Base-by-base conservation (phyloP, 2,888 invertebrate genomes). In the Ypsolopha sequella region DNA sequence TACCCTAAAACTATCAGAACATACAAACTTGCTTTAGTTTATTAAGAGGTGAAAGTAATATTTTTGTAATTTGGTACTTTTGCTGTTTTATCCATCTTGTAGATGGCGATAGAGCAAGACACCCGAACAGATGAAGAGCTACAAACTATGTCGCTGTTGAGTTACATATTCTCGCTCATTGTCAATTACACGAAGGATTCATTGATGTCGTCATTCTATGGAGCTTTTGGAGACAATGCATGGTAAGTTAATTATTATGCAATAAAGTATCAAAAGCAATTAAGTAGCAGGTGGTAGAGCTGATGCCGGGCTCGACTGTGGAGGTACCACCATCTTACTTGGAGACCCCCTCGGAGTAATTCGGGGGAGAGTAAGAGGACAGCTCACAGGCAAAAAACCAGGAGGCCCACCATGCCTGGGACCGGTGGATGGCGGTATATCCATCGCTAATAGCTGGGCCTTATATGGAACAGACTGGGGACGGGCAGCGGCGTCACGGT, bases 171-270 rank as follows among this genome's bases (percentile, higher is more conserved):
- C 1, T 75, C 80, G 1, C 62, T 81, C 6, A 61, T 85, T 6
- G 61, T 72, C 13, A 78, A 74, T 59, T 79, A 81, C 61, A 73
- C 67, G 13, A 67, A 75, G 45, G 73, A 76, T 36, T 89, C 89
- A 0, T 61, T 80, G 13, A 62, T 65, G 14, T 71, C 78, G 0
- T 64, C 88, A 10, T 67, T 89, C 44, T 64, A 68, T 11, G 88
- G 88, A 49, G 88, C 89, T 36, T 88, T 89, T 53, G 90, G 90
- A 2, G 79, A 88, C 51, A 84, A 84, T 48, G 58, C 70, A n/a
- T 90, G 86, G 86, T 84, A 55, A 70, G 71, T 59, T 6, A 14
- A 13, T 38, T 24, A 4, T 24, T 24, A 24, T 24, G 24, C 24
- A 24, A 24, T 24, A n/a, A n/a, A n/a, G n/a, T n/a, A n/a, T n/a